Evolutionary conservation across 2,113 vertebrate species (phyloP).

Genomic region (Kryptolebias marmoratus): DNA sequence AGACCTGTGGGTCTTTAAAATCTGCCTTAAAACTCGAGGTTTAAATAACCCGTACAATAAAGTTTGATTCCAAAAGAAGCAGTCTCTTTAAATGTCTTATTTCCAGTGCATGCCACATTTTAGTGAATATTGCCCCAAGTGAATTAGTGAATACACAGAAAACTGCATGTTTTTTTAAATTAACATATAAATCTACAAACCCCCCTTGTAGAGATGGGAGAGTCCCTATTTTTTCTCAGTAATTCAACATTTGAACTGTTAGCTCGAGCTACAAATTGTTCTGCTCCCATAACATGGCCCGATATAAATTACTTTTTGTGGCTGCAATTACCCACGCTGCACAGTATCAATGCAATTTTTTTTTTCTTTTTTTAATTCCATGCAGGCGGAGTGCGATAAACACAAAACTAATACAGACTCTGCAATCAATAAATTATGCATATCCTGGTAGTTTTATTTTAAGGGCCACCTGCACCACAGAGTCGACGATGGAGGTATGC

Average conservation of each 20-base stretch:
- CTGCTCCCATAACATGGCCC: slow-evolving; percentile 27
- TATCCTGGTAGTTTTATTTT: slow-evolving; percentile 60
- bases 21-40: slow-evolving; percentile 9
- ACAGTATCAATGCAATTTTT: slow-evolving; percentile 33
- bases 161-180: slow-evolving; percentile 23
- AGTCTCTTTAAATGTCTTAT: slow-evolving; percentile 12
- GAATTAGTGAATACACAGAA: slow-evolving; percentile 1
- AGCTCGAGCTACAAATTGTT: slow-evolving; percentile 50
- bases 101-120: slow-evolving; percentile 10
- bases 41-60: slow-evolving; percentile 12
- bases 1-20: slow-evolving; percentile 5
- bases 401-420: slow-evolving; percentile 47
- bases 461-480: slow-evolving; percentile 63
- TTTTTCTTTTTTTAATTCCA: slow-evolving; percentile 8
- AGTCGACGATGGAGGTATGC: slow-evolving; percentile 50
- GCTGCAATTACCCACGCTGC: slow-evolving; percentile 52
- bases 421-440: slow-evolving; percentile 64
- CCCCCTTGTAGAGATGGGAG: slow-evolving; percentile 10
- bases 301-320: slow-evolving; percentile 57
- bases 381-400: slow-evolving; percentile 33
- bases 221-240: slow-evolving; percentile 10
- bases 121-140: slow-evolving; percentile 10
- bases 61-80: slow-evolving; percentile 6
- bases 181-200: slow-evolving; percentile 22
- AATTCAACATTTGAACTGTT: slow-evolving; percentile 42